Percentiles rank a stretch among this genome's conserved stretches.
Conservation (phyloP, 2,888 invertebrate genomes). For the Arge pagana region DNA sequence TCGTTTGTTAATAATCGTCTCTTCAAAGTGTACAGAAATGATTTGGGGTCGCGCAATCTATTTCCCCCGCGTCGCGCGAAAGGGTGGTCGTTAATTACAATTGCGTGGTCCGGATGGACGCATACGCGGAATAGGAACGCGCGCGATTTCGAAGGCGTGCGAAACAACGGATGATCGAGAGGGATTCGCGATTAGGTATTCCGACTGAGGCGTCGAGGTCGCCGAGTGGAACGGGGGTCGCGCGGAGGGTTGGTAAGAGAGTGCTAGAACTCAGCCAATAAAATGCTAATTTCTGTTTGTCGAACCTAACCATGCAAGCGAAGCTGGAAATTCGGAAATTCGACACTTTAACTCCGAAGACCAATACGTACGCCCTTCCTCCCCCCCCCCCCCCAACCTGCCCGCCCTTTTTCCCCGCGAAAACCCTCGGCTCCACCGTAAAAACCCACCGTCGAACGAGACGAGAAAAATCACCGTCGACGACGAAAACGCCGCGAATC, state of each 20-base stretch:
- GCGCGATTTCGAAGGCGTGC: background rate
- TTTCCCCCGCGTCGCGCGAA: too few relatives aligned
- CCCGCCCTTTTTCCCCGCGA: background rate
- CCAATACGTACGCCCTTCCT: constrained; percentile 48
- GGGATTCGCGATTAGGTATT: constrained; percentile 54
- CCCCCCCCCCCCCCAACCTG: background rate
- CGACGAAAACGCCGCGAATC: too few relatives aligned
- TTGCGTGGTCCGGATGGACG: too few relatives aligned
- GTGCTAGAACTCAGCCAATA: constrained; percentile 62
- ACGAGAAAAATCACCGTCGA: too few relatives aligned
- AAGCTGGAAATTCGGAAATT: constrained; percentile 55
- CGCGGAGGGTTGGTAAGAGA: constrained; percentile 41
- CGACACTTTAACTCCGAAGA: constrained; percentile 55
- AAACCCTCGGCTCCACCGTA: too few relatives aligned
- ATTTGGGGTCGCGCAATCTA: too few relatives aligned
- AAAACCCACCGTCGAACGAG: too few relatives aligned
- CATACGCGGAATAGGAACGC: background rate
- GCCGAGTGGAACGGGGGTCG: constrained; percentile 32
- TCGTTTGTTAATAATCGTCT: too few relatives aligned
- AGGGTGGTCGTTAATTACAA: too few relatives aligned
- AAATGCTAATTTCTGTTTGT: constrained; percentile 75
- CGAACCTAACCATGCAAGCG: constrained; percentile 65
- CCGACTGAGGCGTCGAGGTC: constrained; percentile 48
- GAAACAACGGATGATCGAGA: constrained; percentile 15
- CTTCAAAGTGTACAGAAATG: too few relatives aligned